These are phyloP conservation scores for Drosophila pseudoananassae DNA, from an alignment of 1,140 invertebrate genomes.

Conservation along the genomic window DNA sequence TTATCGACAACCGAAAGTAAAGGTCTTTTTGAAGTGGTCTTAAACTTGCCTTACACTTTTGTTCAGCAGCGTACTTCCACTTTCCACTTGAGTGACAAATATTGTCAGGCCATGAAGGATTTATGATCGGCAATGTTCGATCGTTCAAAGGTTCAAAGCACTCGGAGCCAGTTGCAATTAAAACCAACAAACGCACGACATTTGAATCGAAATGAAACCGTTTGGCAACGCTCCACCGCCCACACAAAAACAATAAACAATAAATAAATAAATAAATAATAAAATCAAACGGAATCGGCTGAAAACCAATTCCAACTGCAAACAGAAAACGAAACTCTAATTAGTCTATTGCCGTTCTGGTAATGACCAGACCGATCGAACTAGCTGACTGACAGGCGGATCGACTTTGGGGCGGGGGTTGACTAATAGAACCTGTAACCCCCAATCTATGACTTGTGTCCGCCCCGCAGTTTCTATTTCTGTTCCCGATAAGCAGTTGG, in stretches of 20 bases:
- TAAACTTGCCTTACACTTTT: constrained; percentile 4
- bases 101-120: constrained; percentile 56
- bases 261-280: constrained; percentile 5
- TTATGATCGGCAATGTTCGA: constrained; percentile 51
- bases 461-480: not conserved
- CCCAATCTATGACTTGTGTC: constrained; percentile 9
- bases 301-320: constrained; percentile 58
- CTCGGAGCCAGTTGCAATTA: constrained; percentile 43
- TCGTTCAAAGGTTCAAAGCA: constrained; percentile 55
- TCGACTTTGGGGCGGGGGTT: constrained; percentile 7
- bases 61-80: constrained; percentile 38
- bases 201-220: constrained; percentile 35
- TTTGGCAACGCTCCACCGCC: constrained; percentile 58
- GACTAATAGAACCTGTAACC: constrained; percentile 34
- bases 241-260: constrained; percentile 24
- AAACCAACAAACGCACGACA: constrained; percentile 27
- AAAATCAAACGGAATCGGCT: constrained; percentile 16
- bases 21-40: not conserved
- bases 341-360: constrained; percentile 48
- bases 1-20: not conserved
- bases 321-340: constrained; percentile 49
- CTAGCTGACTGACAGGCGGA: constrained; percentile 17
- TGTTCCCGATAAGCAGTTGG: constrained; percentile 15
- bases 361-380: constrained; percentile 16
- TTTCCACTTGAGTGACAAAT: constrained; percentile 63